A percentile compares a stretch with the other conserved stretches of the same genome.
phyloP scores from a whole-genome alignment of 2,888 invertebrate genomes.

The Sphaeridia pumilis region DNA sequence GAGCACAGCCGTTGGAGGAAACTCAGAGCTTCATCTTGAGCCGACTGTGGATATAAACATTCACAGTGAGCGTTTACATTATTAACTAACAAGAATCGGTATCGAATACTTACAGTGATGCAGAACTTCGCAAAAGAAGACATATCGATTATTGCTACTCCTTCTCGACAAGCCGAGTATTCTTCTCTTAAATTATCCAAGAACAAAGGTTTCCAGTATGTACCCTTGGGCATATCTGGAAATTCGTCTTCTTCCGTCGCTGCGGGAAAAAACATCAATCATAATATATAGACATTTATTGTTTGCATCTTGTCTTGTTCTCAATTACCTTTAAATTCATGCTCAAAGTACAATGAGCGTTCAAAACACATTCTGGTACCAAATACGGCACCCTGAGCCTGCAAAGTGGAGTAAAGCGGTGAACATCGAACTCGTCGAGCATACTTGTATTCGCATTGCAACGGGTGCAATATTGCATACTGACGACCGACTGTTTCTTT shows the following conservation, averaged over 20 bases:
- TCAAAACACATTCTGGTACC: slow-evolving; percentile 61
- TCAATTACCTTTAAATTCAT: slow-evolving; percentile 44
- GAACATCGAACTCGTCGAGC: slow-evolving; percentile 53
- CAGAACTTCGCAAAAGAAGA: slow-evolving; percentile 65
- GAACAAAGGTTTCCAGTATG: slow-evolving; percentile 57
- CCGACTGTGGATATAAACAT: slow-evolving; percentile 44
- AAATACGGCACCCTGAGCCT: slow-evolving; percentile 54
- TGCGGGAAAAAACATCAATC: too few relatives aligned
- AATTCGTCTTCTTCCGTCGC: slow-evolving; percentile 44
- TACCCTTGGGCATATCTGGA: slow-evolving; percentile 49
- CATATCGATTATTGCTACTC: slow-evolving; percentile 68
- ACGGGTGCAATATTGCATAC: slow-evolving; percentile 40
- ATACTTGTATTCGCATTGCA: slow-evolving; percentile 51
- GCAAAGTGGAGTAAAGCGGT: slow-evolving; percentile 54
- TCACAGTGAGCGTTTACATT: slow-evolving; percentile 4
- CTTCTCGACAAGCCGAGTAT: slow-evolving; percentile 59
- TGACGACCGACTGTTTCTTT: slow-evolving; percentile 53
- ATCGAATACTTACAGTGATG: slow-evolving; percentile 47
- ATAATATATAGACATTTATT: not conserved
- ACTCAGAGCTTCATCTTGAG: slow-evolving; percentile 48
- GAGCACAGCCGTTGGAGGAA: slow-evolving; percentile 56
- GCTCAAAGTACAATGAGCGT: slow-evolving; percentile 55
- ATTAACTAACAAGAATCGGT: not conserved
- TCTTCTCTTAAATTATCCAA: slow-evolving; percentile 57
- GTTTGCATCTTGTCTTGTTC: not conserved